Base-by-base conservation (phyloP, 2,888 invertebrate species). In the Rhagium mordax region DNA sequence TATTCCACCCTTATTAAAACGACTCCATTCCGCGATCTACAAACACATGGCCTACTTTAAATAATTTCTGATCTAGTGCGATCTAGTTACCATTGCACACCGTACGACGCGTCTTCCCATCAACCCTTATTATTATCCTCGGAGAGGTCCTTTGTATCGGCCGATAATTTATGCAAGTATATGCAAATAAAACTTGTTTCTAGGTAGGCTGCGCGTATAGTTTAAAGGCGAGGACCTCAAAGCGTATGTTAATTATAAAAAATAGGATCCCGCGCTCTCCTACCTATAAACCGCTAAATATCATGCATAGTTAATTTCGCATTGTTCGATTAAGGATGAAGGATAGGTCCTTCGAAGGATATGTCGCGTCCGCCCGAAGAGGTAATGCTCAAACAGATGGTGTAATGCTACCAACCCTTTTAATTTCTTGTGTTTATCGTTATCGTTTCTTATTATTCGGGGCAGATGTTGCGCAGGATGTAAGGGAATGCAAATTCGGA, bases 241-340 rank as follows among this genome's bases (percentile, higher is more conserved):
- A 18, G 59, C 16, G 59, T 33, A 65, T 65, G 65, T 33, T 65
- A 65, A 65, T 65, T 65, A 29, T 18, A 53, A 65, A 65, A 64
- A 64, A 49, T 47, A 41, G 29, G 20, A 61, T 51, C 64, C 15
- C 49, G 51, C 16, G 15, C 16, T 3, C 18, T 41, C 41, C 41
- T 41, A 41, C 41, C 41, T 57, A 57, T 24, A 49, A 49, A 77
- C 75, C 75, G 73, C 79, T 79, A 79, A 80, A 80, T 80, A 80
- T 76, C 78, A 79, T 80, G 80, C 80, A 80, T 80, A 80, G 80
- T 79, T 80, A 80, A 81, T 81, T 81, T 71, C n/a, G 65, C 51
- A 78, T 78, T 78, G 78, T 78, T 78, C 78, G 70, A 72, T 70
- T 33, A 33, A 27, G 27, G 57, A 71, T 62, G 76, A 68, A 69